Evolutionary conservation across 2,113 vertebrate genomes (phyloP).

Genomic region (Ovis canadensis): DNA sequence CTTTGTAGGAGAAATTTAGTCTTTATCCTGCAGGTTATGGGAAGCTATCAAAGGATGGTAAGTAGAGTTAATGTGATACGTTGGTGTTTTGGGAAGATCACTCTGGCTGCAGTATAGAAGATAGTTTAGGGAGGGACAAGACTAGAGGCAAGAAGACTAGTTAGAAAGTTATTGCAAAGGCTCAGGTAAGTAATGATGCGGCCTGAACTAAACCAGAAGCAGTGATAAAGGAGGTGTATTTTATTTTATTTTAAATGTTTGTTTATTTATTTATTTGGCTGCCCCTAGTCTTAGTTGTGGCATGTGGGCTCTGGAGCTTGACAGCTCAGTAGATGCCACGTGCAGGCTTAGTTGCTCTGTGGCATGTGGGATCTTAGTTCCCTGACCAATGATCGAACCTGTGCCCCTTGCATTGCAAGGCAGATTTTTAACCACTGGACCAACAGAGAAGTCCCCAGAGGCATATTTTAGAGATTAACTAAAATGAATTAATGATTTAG

Average conservation of each 20-base stretch:
- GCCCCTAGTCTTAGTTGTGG: background rate
- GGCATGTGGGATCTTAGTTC: background rate
- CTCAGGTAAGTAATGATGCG: background rate
- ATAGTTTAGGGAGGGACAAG: background rate
- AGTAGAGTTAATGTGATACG: background rate
- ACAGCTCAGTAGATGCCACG: background rate
- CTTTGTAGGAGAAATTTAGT: background rate
- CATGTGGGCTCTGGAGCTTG: background rate
- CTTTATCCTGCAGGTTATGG: background rate
- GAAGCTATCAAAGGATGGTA: background rate
- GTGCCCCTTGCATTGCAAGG: background rate
- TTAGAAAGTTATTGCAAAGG: background rate
- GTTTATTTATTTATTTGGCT: background rate
- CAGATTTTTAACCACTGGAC: background rate
- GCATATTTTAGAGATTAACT: background rate
- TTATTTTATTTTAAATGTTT: background rate
- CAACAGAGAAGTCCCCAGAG: background rate
- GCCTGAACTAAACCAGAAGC: background rate
- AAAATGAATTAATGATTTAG: background rate
- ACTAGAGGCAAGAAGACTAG: background rate
- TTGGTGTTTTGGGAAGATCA: background rate
- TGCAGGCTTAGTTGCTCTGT: background rate
- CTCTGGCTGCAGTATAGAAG: background rate
- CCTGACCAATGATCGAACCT: background rate
- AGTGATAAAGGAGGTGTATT: background rate